phyloP scores from a whole-genome alignment of 2,797 vertebrate genomes.

The Astyanax mexicanus region DNA sequence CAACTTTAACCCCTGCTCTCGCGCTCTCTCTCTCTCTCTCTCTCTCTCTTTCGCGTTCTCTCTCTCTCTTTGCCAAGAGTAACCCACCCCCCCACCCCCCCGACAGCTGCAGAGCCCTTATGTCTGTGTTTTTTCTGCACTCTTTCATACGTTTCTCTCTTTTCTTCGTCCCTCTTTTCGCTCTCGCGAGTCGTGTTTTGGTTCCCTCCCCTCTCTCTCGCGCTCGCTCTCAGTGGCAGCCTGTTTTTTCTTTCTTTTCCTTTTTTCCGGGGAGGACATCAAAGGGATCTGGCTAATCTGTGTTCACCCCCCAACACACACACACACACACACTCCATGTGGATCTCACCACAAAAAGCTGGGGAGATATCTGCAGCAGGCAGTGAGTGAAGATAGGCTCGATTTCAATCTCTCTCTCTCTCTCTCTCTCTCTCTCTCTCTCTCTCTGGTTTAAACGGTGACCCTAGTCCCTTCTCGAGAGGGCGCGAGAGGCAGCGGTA shows the following conservation, averaged over 20 bases:
- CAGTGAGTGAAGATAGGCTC: conserved; percentile 57
- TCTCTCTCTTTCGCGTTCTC: too few relatives aligned
- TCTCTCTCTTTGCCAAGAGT: conserved; percentile 38
- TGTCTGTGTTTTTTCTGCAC: conserved; percentile 46
- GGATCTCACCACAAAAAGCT: conserved; percentile 44
- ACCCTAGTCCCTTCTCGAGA: conserved; percentile 14
- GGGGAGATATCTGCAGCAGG: conserved; percentile 55
- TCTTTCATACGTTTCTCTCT: conserved; percentile 27
- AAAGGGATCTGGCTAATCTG: conserved; percentile 62
- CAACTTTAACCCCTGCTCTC: conserved; percentile 47
- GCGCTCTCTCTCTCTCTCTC: conserved; percentile 40
- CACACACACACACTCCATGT: conserved; percentile 5
- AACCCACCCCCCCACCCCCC: conserved; percentile 25
- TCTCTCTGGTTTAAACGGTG: conserved; percentile 33
- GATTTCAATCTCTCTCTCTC: conserved; percentile 55
- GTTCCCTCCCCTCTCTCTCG: conserved; percentile 38
- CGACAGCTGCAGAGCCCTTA: conserved; percentile 55
- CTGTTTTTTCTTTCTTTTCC: conserved; percentile 32
- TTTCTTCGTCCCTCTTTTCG: conserved; percentile 38
- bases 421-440: conserved; percentile 19
- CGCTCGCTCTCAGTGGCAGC: conserved; percentile 34
- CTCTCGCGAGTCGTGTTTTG: conserved; percentile 47
- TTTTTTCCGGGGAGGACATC: conserved; percentile 53
- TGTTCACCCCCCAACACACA: conserved; percentile 26
- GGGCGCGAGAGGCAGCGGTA: conserved; percentile 1